Base-by-base conservation (phyloP, 2,888 invertebrate species). In the Abrostola tripartita region DNA sequence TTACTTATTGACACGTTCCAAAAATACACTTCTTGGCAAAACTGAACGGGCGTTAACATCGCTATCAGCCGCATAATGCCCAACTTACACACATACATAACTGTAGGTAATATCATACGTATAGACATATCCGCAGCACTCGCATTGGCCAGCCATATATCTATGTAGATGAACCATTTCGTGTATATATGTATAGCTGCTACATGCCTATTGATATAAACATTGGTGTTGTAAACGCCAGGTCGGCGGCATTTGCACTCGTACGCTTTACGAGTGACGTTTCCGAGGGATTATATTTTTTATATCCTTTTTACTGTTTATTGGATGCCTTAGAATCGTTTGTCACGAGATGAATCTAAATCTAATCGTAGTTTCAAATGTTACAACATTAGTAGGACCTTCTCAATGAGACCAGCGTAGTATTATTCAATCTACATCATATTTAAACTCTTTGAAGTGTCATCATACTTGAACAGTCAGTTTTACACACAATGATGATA, bases 1-100 rank as follows among this genome's bases (percentile, higher is more conserved):
- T 93, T 92, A 94, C 90, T 93, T 94, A 94, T 94, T 94, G 94
- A 94, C 94, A 93, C 91, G 93, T 90, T 93, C 94, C 93, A 91
- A 93, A 94, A 94, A 94, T 94, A 94, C 87, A 88, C 87, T 84
- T 91, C 93, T 94, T 94, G 94, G 94, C 94, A 93, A 94, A 93
- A 92, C 93, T 87, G 91, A 91, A 93, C 92, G 94, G 93, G 90
- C 94, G 91, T 93, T 94, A 93, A 94, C 93, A 93, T 89, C 88
- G 91, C 90, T 92, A 93, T 93, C 92, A 90, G 89, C 88, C 90
- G 89, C 91, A 90, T 92, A 88, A 92, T 92, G 87, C 88, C 88
- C 89, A 89, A 89, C 88, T 88, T 88, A 84, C 76, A 82, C 74
- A 78, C 71, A 73, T 73, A 79, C 78, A 81, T 83, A 79, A 74